These are phyloP conservation scores for Pseudomugil tenellus DNA, from an alignment of 2,797 vertebrate genomes.

Conservation along the genomic window DNA sequence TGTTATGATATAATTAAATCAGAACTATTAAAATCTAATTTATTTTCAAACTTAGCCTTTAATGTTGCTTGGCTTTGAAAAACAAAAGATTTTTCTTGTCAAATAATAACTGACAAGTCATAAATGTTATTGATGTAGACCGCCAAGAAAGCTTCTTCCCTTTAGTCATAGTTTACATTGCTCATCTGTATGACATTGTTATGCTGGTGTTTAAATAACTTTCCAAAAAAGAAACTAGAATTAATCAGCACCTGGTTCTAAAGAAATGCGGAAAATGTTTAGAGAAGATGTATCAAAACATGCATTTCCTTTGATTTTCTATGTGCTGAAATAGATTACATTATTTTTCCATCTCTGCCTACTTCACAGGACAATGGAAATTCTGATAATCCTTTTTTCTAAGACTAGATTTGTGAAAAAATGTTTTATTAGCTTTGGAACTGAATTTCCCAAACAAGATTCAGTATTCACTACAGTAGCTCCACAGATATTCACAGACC, in stretches of 20 bases:
- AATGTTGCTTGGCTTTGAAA: conserved; percentile 2
- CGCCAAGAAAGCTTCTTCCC: conserved; percentile 6
- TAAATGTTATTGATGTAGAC: neutral
- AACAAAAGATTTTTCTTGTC: neutral
- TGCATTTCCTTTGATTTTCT: neutral
- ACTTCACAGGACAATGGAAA: neutral
- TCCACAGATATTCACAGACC: conserved; percentile 5
- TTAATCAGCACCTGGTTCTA: neutral
- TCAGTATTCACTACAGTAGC: conserved; percentile 17
- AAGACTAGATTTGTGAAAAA: neutral
- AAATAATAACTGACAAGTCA: neutral
- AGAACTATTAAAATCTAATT: conserved; percentile 10
- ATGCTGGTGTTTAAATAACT: neutral
- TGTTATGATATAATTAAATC: conserved; percentile 5
- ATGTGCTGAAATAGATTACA: neutral
- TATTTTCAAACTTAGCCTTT: neutral
- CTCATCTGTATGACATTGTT: neutral
- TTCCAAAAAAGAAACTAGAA: neutral
- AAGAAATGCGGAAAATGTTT: neutral
- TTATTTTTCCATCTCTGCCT: neutral
- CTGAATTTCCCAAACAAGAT: conserved; percentile 9
- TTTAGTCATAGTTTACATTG: conserved; percentile 9
- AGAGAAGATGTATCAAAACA: neutral
- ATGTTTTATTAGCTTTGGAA: conserved; percentile 12
- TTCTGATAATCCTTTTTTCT: neutral